phyloP scores from a whole-genome alignment of 2,797 vertebrate species.

The Leuciscus waleckii region DNA sequence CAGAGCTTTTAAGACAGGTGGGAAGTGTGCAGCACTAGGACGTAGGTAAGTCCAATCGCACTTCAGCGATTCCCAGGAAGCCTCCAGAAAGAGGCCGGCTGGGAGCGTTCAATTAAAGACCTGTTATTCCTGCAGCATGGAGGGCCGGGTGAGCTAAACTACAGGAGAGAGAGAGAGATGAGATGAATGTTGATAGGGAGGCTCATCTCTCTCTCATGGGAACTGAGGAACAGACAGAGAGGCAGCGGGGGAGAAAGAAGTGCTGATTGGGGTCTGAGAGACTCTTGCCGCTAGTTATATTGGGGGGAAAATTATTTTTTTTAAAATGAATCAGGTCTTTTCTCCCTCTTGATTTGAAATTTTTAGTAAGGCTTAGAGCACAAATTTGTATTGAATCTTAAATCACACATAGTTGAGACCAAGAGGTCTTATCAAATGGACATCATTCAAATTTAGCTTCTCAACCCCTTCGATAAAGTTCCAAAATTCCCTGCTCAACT shows the following conservation, averaged over 20 bases:
- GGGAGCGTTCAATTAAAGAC: constrained; percentile 50
- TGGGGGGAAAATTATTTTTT: not conserved
- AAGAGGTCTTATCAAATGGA: not conserved
- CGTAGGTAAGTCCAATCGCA: constrained; percentile 4
- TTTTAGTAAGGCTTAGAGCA: not conserved
- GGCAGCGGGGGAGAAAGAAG: constrained; percentile 10
- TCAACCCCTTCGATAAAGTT: not conserved
- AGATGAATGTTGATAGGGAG: constrained; percentile 21
- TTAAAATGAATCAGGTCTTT: not conserved
- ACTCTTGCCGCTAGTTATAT: constrained; percentile 15
- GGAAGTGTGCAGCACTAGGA: not conserved
- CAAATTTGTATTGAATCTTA: not conserved
- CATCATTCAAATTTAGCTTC: not conserved
- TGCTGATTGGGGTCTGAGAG: constrained; percentile 46
- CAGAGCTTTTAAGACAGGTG: constrained; percentile 39
- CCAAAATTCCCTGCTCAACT: not conserved
- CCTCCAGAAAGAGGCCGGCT: constrained; percentile 38
- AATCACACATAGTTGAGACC: not conserved
- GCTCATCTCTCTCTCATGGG: constrained; percentile 9
- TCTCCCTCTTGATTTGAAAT: not conserved
- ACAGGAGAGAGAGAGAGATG: constrained; percentile 32
- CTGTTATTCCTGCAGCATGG: constrained; percentile 30
- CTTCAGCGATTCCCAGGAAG: constrained; percentile 39
- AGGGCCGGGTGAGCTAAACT: constrained; percentile 32
- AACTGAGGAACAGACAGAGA: constrained; percentile 24